Conservation (phyloP, 2,888 invertebrate genomes). For the Falcaria lacertinaria region DNA sequence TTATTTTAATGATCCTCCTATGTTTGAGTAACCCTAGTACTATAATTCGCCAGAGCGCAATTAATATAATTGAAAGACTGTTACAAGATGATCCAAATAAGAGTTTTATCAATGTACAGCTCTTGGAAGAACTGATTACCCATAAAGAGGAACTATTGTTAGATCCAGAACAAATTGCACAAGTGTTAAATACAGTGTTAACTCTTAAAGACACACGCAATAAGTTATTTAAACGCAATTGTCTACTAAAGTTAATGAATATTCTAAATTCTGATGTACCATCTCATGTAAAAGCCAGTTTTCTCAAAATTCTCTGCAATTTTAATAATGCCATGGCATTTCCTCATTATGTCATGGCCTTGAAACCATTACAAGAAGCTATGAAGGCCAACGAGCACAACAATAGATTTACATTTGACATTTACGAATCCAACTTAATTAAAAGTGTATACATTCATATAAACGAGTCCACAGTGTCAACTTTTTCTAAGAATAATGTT, state of each 20-base stretch:
- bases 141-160: slow-evolving; percentile 81
- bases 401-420: slow-evolving; percentile 51
- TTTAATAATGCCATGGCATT: slow-evolving; percentile 70
- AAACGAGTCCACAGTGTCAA: slow-evolving; percentile 66
- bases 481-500: slow-evolving; percentile 59
- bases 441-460: slow-evolving; percentile 77
- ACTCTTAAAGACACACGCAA: slow-evolving; percentile 72
- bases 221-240: slow-evolving; percentile 58
- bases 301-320: slow-evolving; percentile 63
- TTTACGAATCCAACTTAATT: slow-evolving; percentile 76
- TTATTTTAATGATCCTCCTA: slow-evolving; percentile 78
- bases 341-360: slow-evolving; percentile 45
- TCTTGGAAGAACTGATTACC: slow-evolving; percentile 66
- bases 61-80: slow-evolving; percentile 72
- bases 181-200: slow-evolving; percentile 81
- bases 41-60: slow-evolving; percentile 75
- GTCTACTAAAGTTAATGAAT: slow-evolving; percentile 50
- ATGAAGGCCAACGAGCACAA: slow-evolving; percentile 40
- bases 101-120: slow-evolving; percentile 55
- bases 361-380: slow-evolving; percentile 39
- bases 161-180: slow-evolving; percentile 83
- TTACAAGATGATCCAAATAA: slow-evolving; percentile 44
- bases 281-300: slow-evolving; percentile 62
- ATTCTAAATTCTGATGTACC: slow-evolving; percentile 61
- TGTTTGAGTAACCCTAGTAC: slow-evolving; percentile 74